A percentile compares a stretch with the other conserved stretches of the same genome.
These are phyloP conservation scores for Drosophila siamana DNA, from an alignment of 2,888 invertebrate genomes.

Conservation along the genomic window DNA sequence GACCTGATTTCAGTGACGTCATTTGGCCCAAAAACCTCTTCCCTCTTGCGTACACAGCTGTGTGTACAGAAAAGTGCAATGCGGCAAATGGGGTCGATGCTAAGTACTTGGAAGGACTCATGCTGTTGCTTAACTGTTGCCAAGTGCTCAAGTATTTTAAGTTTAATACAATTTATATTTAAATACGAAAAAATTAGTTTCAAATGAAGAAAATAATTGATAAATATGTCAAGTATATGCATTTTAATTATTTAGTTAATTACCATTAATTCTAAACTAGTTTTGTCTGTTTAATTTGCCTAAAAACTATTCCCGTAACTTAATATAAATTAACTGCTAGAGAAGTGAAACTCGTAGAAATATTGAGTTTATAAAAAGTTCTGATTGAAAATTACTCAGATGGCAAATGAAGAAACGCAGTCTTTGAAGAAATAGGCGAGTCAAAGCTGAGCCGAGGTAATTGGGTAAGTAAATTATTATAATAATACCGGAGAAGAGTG, in stretches of 20 bases:
- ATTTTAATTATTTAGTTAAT: too few species aligned
- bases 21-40: constrained; percentile 57
- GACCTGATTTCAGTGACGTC: constrained; percentile 82
- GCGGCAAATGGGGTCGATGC: constrained; percentile 55
- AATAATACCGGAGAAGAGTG: constrained; percentile 48
- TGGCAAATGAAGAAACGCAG: too few species aligned
- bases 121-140: constrained; percentile 12
- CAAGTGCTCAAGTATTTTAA: constrained; percentile 7
- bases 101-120: constrained; percentile 22
- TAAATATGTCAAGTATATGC: too few species aligned
- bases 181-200: too few species aligned
- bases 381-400: too few species aligned
- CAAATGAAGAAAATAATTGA: too few species aligned
- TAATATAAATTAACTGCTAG: too few species aligned
- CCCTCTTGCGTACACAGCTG: not conserved
- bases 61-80: constrained; percentile 33
- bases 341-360: too few species aligned
- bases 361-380: too few species aligned
- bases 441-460: constrained; percentile 33
- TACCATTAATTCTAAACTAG: too few species aligned
- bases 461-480: constrained; percentile 72
- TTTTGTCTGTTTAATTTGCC: too few species aligned
- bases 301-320: too few species aligned
- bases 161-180: not conserved
- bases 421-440: not conserved